Base-by-base conservation (phyloP, 2,888 invertebrate genomes). In the Lapara coniferarum region DNA sequence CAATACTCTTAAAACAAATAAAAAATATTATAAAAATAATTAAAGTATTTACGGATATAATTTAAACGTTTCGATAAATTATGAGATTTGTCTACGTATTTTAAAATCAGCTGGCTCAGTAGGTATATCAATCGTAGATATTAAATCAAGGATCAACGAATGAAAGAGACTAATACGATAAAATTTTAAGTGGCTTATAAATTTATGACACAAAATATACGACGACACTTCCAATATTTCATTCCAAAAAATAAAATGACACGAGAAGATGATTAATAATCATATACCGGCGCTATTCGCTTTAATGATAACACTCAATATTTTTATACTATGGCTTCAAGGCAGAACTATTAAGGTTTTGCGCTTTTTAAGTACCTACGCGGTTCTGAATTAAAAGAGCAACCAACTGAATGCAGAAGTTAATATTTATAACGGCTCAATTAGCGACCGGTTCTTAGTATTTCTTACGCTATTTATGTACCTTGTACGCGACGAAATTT, bases 341-440 rank as follows among this genome's bases (percentile, higher is more conserved):
- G 30, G 63, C 52, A 58, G 58, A 68, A 52, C 30, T 58, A 51
- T 58, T 68, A 37, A 53, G 59, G 51, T 68, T 68, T 63, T 68
- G 68, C 44, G 37, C 37, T 69, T 63, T 53, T 69, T 69, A 69
- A 59, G 53, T 63, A 25, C 44, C 37, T 37, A 51, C 58, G 25
- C 58, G 37, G 16, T 10, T 37, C 52, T 63, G 53, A 78, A 80
- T 80, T 74, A 74, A 78, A 78, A 73, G 72, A 69, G 68, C 72
- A 71, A 73, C 73, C 75, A 78, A 69, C 78, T 83, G 81, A 81
- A 81, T 81, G 77, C 76, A 79, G 77, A 76, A 79, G 75, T 80
- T 81, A 74, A 76, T 81, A 80, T 83, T 83, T 81, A 81, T 83
- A 86, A 85, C 79, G 70, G 81, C 82, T 86, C 83, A 85, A 86